Conservation (phyloP, 2,888 invertebrate species). For the Dendrolimus houi region DNA sequence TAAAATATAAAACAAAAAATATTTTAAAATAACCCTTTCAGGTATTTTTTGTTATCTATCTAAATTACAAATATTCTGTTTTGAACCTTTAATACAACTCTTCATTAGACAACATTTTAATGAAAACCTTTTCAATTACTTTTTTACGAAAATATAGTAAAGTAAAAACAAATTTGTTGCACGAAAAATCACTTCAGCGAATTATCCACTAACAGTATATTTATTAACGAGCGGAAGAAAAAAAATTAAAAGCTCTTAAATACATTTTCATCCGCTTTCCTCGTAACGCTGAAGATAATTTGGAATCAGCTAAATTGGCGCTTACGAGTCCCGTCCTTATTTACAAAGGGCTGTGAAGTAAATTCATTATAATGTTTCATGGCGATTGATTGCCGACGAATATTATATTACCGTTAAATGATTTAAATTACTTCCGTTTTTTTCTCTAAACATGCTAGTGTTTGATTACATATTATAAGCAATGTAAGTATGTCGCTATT, state of each 20-base stretch:
- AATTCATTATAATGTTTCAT: conserved; percentile 7
- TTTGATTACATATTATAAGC: too few relatives aligned
- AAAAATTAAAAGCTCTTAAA: background rate
- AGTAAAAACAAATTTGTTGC: background rate
- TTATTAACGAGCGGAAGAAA: background rate
- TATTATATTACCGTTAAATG: background rate
- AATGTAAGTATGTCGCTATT: too few relatives aligned
- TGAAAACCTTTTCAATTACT: too few relatives aligned
- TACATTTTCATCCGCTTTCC: background rate
- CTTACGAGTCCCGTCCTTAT: conserved; percentile 6
- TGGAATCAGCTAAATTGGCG: conserved; percentile 1
- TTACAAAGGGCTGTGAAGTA: conserved; percentile 2
- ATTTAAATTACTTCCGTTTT: too few relatives aligned
- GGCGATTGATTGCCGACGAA: background rate
- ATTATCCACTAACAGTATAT: background rate
- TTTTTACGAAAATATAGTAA: too few relatives aligned
- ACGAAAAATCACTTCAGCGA: background rate
- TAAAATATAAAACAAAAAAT: too few relatives aligned
- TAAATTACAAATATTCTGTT: too few relatives aligned
- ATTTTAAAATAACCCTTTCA: too few relatives aligned
- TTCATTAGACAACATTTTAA: too few relatives aligned
- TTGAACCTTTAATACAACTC: too few relatives aligned
- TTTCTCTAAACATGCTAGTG: too few relatives aligned
- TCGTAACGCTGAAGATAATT: background rate
- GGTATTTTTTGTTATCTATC: too few relatives aligned